Base-by-base conservation (phyloP, 2,888 invertebrate species). In the Lasioglossum morio region DNA sequence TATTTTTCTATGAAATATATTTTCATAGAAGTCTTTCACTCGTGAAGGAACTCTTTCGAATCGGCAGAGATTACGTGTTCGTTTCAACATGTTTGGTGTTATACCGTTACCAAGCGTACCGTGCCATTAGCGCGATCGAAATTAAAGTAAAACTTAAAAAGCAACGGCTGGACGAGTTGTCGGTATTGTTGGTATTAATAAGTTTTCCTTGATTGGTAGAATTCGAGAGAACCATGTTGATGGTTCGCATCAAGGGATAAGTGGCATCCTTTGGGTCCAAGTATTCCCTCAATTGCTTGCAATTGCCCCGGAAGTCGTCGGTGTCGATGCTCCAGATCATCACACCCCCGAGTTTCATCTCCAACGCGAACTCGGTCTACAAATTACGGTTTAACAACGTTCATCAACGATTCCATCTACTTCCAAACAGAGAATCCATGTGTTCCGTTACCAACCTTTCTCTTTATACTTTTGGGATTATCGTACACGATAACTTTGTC, bases 321-420 rank as follows among this genome's bases (percentile, higher is more conserved):
- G 98, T 98, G 94, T 98, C 98, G 60, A 98, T 96, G 60, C 98
- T 98, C 98, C 98, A 98, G 8, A 98, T 97, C 98, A 98, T 98
- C 0, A 97, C 96, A 2, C 98, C 98, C 0, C 97, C 98, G 0
- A 98, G 95, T 3, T 91, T 87, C 79, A 89, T 89, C 70, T 92
- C 80, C 30, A 87, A 87, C 5, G 89, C 93, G 72, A 91, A 92
- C 30, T 92, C 87, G 27, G 93, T 79, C 94, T 94, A 34, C 30
- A 85, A 87, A 75, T 34, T 16, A 19, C 0, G 23, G 19, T 53
- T n/a, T 27, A 8, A 1, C 19, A 30, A 30, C 8, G 30, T 10
- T 19, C 7, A 23, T 30, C 30, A 63, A 8, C 30, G 34, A 19
- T 30, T 19, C 30, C 30, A 30, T 30, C 27, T 63, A 63, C 30